These are phyloP conservation scores for Sitta europaea DNA, from an alignment of 2,113 vertebrate genomes.

Conservation along the genomic window DNA sequence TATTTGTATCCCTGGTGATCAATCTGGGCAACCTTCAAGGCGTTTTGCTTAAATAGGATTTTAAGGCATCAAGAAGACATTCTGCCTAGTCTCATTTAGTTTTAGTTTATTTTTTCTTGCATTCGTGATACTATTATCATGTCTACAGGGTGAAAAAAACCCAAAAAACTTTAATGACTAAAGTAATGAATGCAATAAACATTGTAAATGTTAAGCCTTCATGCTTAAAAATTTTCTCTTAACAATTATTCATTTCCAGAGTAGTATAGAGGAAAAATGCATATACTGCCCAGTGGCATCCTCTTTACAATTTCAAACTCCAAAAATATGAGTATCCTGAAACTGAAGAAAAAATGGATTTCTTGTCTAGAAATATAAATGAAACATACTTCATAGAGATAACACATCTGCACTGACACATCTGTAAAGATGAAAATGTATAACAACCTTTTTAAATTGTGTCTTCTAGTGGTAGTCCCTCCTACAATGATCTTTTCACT, in stretches of 20 bases:
- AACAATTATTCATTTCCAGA: neutral
- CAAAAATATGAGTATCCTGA: neutral
- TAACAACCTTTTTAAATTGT: neutral
- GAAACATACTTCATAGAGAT: neutral
- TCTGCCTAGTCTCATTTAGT: slow-evolving; percentile 41
- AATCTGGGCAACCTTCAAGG: slow-evolving; percentile 21
- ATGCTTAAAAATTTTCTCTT: slow-evolving; percentile 5
- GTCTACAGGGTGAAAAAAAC: neutral
- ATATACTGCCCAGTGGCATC: neutral
- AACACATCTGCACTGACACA: neutral
- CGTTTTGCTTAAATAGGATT: neutral
- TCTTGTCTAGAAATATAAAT: neutral
- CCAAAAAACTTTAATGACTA: neutral
- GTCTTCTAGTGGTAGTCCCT: neutral
- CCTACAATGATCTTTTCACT: neutral
- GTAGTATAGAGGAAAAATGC: neutral
- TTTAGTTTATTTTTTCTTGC: slow-evolving; percentile 18
- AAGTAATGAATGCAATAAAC: slow-evolving; percentile 47
- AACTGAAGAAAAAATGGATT: neutral
- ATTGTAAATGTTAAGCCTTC: slow-evolving; percentile 32
- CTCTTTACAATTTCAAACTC: neutral
- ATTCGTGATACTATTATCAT: slow-evolving; percentile 25
- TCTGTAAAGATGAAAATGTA: neutral
- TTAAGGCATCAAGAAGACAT: slow-evolving; percentile 9
- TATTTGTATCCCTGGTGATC: neutral